Base-by-base conservation (phyloP, 1,140 invertebrate genomes). In the Drosophila orosa region DNA sequence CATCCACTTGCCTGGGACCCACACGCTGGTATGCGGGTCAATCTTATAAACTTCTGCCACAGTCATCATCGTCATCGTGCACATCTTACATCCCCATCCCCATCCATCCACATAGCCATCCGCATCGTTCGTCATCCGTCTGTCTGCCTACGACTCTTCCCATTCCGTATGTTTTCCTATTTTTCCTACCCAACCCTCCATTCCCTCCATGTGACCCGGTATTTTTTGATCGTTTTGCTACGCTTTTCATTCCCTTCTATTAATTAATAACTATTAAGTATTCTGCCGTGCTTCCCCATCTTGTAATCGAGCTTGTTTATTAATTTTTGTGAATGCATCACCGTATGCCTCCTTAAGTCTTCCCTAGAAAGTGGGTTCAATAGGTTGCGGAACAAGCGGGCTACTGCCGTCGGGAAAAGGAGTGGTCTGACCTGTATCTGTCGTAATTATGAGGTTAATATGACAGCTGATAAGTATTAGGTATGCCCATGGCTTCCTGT, bases 231-330 rank as follows among this genome's bases (percentile, higher is more conserved):
- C 82, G 68, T 78, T 86, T 85, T 85, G 82, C 60, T 85, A 86
- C 74, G 82, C 74, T 86, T 85, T 81, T 86, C 75, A 80, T 86
- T 76, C 82, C 78, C 82, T 86, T 63, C 57, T 86, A 78, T 78
- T 86, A 85, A 85, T 85, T 86, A 85, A 86, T 85, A 86, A 81
- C 72, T 81, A 81, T 80, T 68, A 86, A 78, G 68, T 71, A 74
- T 66, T 86, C 71, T 25, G 40, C 35, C 27, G 27, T 17, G 57
- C 40, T 60, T 39, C 44, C 19, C 59, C 31, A 8, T 9, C 73
- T 59, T 74, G 81, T 69, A 80, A 85, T 80, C 81, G 81, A 85
- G 77, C 81, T 78, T 85, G 62, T 77, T 77, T 82, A 73, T 79
- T 83, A 59, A 75, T 78, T 47, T 73, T 27, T 48, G 56, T 56